Evolutionary conservation across 1,140 invertebrate genomes (phyloP), one percentile per base, ranked within the genome.

Genomic region (Lineus longissimus): DNA sequence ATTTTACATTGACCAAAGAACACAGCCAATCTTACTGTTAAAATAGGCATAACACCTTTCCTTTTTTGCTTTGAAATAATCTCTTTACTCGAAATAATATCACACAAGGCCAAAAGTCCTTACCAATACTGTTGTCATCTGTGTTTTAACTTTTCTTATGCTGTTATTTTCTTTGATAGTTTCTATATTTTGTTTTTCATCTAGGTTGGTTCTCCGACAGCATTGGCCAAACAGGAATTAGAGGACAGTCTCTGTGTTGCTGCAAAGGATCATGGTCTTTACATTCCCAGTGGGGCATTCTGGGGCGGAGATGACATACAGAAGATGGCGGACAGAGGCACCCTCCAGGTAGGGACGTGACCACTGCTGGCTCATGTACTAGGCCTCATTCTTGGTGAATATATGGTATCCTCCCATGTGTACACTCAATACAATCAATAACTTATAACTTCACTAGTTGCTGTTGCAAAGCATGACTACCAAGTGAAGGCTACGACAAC

Each of bases 251-350:
- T 86, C 6, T 62, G 73, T 22, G 27, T 51, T 15, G 80, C 77
- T 29, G 78, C 79, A 19, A 72, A 43, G 1, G 61, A 63, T 15
- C 82, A 85, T 72, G 78, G 83, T 55, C 62, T 87, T 0, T 85
- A 86, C 67, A 69, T 88, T 54, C 86, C 87, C 2, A 80, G 78
- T 65, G 87, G 87, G 36, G 87, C 87, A 17, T 82, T 88, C 56
- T 88, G 87, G 87, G 87, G 87, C 31, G 84, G 79, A 6, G 83
- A 86, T 66, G 87, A 88, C 70, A 85, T 88, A n/a, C 72, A 83
- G 65, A 84, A 85, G 72, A 87, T 88, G 86, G 85, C 87, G 19
- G 83, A 86, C 63, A 66, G 79, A 43, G 83, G 83, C 47, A 84
- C 80, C n/a, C 73, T 88, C 55, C 79, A 84, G 73, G 86, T 84